Evolutionary conservation across 2,888 invertebrate genomes (phyloP).

Genomic region (Nemapogon koenigi): DNA sequence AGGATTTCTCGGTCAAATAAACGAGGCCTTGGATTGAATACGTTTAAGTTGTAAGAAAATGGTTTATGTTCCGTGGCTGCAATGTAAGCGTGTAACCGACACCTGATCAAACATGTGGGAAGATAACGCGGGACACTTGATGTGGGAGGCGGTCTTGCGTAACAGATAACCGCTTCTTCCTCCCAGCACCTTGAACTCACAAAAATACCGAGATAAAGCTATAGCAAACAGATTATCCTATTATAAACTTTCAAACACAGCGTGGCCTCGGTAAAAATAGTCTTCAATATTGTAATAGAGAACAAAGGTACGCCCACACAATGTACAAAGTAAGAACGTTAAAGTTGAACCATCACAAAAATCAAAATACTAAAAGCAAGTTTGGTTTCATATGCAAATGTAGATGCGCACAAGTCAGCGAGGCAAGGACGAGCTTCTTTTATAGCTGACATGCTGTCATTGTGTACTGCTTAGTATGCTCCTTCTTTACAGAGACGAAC

Average conservation of each 20-base stretch:
- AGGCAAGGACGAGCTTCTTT: slow-evolving; percentile 27
- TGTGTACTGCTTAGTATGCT: slow-evolving; percentile 42
- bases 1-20: slow-evolving; percentile 42
- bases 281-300: no score
- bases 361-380: slow-evolving; percentile 43
- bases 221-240: no score
- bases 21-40: slow-evolving; percentile 19
- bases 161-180: slow-evolving; percentile 8
- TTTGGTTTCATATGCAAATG: slow-evolving; percentile 52
- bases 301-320: slow-evolving; percentile 26
- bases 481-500: no score
- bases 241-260: no score
- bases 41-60: slow-evolving; percentile 14
- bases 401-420: slow-evolving; percentile 25
- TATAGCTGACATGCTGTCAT: slow-evolving; percentile 34
- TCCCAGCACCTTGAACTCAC: background rate
- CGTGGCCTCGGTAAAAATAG: no score
- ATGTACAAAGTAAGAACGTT: slow-evolving; percentile 24
- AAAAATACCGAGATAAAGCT: no score
- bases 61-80: slow-evolving; percentile 31
- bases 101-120: slow-evolving; percentile 60
- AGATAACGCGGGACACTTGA: slow-evolving; percentile 51
- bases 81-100: slow-evolving; percentile 21
- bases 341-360: slow-evolving; percentile 33
- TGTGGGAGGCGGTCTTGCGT: slow-evolving; percentile 22